Base-by-base conservation (phyloP, 2,888 invertebrate species). In the Linnaemya tessellans region DNA sequence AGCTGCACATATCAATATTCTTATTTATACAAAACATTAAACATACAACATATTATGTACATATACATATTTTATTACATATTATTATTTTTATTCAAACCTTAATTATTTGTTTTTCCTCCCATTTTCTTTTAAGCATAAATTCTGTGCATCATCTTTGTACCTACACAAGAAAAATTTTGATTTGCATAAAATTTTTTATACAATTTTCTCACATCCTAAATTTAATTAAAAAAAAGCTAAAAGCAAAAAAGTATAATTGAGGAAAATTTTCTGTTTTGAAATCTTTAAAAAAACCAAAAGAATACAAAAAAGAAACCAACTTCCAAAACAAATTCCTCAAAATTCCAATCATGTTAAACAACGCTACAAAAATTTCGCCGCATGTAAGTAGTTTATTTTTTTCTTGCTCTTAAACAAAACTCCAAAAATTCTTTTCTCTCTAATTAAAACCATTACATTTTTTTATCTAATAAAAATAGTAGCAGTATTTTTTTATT, bases 271-370 rank as follows among this genome's bases (percentile, higher is more conserved):
- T 77, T 77, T 41, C 71, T 56, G 70, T 77, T 77, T 77, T 60
- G 15, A 56, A 82, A 74, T 74, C 41, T 67, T 30, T 78, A 18
- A 25, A 22, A 65, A 71, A 67, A 70, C 15, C 22, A 51, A 22
- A 65, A 62, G 35, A 81, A 38, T 8, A 58, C 9, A 74, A 38
- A 43, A 49, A 74, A 67, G 1, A 20, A 73, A 73, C 18, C 80
- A 75, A 75, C 62, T 78, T 80, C 68, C 79, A 67, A 43, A 75
- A 80, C 43, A 60, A 68, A 83, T 62, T 73, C 75, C 80, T 87
- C 87, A 87, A 89, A 89, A 88, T 88, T 88, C 87, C 88, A 86
- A 88, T 88, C 88, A 89, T 89, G 89, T 87, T 89, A 88, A 89
- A 89, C 89, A 89, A 89, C 89, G 89, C 88, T 88, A 88, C 89